phyloP scores from a whole-genome alignment of 2,113 vertebrate species.

The Rhizomys pruinosus region DNA sequence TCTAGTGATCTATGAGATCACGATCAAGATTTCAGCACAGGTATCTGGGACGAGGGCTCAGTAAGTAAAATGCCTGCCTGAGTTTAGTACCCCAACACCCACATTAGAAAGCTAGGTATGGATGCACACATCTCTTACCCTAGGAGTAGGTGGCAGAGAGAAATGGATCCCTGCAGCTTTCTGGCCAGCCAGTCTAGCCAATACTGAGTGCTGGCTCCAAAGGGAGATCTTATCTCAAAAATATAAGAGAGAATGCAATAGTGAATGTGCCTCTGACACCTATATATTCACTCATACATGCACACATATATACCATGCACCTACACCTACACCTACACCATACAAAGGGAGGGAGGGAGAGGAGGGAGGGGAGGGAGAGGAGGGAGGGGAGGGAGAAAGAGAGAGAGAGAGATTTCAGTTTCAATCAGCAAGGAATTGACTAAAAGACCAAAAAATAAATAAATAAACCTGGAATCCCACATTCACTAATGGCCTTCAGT shows the following conservation, averaged over 20 bases:
- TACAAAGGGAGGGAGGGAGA: not conserved
- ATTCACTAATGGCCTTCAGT: not conserved
- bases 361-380: not conserved
- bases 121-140: not conserved
- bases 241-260: not conserved
- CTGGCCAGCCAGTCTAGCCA: not conserved
- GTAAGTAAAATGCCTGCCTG: not conserved
- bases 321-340: not conserved
- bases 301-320: not conserved
- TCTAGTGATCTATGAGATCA: not conserved
- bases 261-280: not conserved
- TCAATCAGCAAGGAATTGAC: not conserved
- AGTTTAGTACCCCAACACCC: not conserved
- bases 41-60: not conserved
- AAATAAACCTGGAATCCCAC: no score
- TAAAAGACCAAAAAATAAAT: no score
- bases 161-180: not conserved
- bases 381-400: not conserved
- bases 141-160: not conserved
- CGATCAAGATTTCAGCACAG: not conserved
- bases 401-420: not conserved
- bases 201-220: not conserved
- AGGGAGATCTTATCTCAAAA: not conserved
- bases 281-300: not conserved
- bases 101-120: not conserved